Base-by-base conservation (phyloP, 2,797 vertebrate species). In the Eidolon dupreanum region DNA sequence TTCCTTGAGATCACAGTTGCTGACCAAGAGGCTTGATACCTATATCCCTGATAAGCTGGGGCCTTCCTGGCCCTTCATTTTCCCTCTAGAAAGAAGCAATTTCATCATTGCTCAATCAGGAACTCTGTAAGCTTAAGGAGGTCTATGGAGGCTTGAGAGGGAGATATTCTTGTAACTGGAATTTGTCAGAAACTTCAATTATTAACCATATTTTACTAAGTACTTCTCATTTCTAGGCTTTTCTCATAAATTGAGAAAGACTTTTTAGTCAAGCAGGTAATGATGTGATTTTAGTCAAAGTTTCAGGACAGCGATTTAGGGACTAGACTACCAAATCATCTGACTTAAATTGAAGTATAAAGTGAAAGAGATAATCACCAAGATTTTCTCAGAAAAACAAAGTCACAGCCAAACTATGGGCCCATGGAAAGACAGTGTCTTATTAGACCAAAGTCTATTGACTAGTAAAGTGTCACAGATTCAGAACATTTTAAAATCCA, bases 381-480 rank as follows among this genome's bases (percentile, higher is more conserved):
- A 10, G 8, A 20, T 70, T 97, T 94, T 0, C 79, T 96, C 19
- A 5, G 73, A 97, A 55, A 84, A 89, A 68, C 38, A 77, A 93
- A 98, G 90, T 92, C 53, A 83, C 84, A 96, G 12, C 53, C n/a
- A 87, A 53, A 13, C 22, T 49, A n/a, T 59, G 36, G 0, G 0
- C 17, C 95, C 7, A 79, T 70, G 53, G 20, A 96, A 75, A 33
- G 68, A 87, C 4, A 82, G 57, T n/a, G 13, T 63, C 79, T 93
- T 94, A 73, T 53, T 73, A 93, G 38, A 90, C 77, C 65, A 89
- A 95, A 90, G 17, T 33, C 91, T 65, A 89, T 87, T 86, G 38
- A 11, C 43, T 75, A 41, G 9, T 83, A 53, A 87, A 93, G 12
- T 93, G 31, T 88, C 70, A 78, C 28, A 59, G 55, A 73, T 31